A percentile compares a stretch with the other conserved stretches of the same genome.
Evolutionary conservation across 2,888 invertebrate species (phyloP).

Genomic region (Cloeon dipterum): DNA sequence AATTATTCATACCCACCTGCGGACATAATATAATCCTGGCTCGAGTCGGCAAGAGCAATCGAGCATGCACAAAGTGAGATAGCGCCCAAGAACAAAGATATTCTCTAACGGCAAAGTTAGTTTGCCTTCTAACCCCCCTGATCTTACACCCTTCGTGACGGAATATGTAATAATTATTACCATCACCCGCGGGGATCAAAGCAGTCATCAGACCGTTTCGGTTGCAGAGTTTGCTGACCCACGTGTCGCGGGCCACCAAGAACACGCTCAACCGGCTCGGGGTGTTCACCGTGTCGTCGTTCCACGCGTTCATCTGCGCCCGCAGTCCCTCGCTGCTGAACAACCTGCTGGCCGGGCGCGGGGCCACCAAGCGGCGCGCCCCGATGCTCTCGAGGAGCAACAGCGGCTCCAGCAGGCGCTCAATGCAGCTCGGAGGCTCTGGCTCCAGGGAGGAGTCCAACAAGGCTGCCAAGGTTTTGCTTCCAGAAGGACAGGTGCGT

Average conservation of each 20-base stretch:
- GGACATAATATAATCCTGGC: too few relatives aligned
- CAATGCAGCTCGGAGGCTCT: constrained; percentile 34
- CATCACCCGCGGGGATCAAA: too few relatives aligned
- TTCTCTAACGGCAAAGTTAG: neutral
- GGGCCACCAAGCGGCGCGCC: constrained; percentile 73
- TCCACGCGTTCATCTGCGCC: constrained; percentile 94
- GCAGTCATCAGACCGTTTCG: neutral
- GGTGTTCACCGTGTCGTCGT: constrained; percentile 92
- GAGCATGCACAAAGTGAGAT: too few relatives aligned
- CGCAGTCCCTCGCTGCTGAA: constrained; percentile 81
- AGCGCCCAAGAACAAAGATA: too few relatives aligned
- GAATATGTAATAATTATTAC: too few relatives aligned
- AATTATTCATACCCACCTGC: too few relatives aligned
- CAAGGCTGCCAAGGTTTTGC: constrained; percentile 69
- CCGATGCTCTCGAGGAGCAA: constrained; percentile 79
- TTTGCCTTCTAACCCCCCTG: too few relatives aligned
- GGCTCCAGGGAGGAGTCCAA: constrained; percentile 51
- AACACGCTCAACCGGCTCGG: constrained; percentile 84
- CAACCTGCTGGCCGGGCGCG: constrained; percentile 73
- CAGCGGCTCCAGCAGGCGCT: constrained; percentile 66
- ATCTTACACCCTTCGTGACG: too few relatives aligned
- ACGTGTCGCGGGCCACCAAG: constrained; percentile 88
- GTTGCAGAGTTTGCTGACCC: constrained; percentile 71
- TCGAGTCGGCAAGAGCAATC: too few relatives aligned
- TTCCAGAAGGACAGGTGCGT: constrained; percentile 51